Evolutionary conservation across 64 coral and sea anemone species (phyloP), one percentile per base, ranked within the genome.

Genomic region (Stylophora pistillata): DNA sequence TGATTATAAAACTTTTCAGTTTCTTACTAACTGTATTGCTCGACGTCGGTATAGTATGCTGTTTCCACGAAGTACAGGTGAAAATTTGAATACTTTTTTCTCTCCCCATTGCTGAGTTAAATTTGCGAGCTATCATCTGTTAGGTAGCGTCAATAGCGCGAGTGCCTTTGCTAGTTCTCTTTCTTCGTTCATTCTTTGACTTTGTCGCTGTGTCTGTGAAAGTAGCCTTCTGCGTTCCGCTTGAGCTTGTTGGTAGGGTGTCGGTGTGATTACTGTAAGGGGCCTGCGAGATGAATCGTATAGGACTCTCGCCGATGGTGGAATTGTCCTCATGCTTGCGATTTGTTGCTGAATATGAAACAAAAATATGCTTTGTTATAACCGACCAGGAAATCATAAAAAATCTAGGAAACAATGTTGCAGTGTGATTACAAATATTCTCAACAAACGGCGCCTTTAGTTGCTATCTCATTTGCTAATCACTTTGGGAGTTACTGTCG

Each of bases 121-220:
- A 55, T 12, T 78, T 53, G 21, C 53, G 21, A 25, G 20, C 0
- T 70, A 27, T 70, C 52, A 84, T 70, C 80, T 84, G 80, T 84
- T 84, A 7, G 80, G 80, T n/a, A 84, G 80, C 33, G 80, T 61
- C 53, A 84, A 54, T 7, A 84, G 33, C 1, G 80, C 80, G 6
- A 84, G 33, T 12, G 80, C 80, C 20, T 53, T 84, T 1, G 80
- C 80, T 23, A 84, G 58, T 84, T 84, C 80, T 53, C 11, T 84
- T 30, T 84, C 61, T 2, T 84, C 80, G 65, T 23, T 21, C 12
- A 84, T 28, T 70, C 2, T 31, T 54, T 21, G 12, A n/a, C 23
- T 25, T 26, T 5, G 33, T 70, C 53, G 33, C 20, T 53, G 29
- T 52, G 62, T 20, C 9, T 34, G 21, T 65, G 80, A 32, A 10